Evolutionary conservation across 1,140 invertebrate species (phyloP).

Genomic region (Drosophila obscura): DNA sequence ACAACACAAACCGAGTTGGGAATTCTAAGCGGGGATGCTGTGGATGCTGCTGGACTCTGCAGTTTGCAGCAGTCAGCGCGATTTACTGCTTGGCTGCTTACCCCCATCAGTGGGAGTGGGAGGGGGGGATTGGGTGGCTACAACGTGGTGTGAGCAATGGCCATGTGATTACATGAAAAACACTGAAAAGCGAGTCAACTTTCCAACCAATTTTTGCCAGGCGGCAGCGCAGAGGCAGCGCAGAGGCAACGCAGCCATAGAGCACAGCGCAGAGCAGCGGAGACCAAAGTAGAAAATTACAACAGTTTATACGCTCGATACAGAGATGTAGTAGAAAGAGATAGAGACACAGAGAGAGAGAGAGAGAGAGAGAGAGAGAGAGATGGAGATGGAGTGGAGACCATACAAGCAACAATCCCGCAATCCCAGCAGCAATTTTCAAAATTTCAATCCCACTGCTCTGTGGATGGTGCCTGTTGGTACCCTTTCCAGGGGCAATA

Average conservation of each 20-base stretch:
- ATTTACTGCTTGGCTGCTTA: conserved; percentile 73
- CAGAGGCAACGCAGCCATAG: neutral
- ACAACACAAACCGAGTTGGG: conserved; percentile 32
- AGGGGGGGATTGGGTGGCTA: conserved; percentile 14
- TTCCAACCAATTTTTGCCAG: conserved; percentile 63
- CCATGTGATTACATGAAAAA: conserved; percentile 62
- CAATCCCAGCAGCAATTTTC: conserved; percentile 80
- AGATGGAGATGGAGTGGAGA: conserved; percentile 11
- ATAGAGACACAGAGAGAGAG: neutral
- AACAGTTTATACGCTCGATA: conserved; percentile 48
- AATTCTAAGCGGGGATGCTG: conserved; percentile 40
- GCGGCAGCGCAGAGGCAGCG: conserved; percentile 28
- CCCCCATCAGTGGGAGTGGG: conserved; percentile 23
- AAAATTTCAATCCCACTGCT: conserved; percentile 66
- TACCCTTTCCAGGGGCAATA: conserved; percentile 17
- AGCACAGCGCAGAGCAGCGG: conserved; percentile 23
- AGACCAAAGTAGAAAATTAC: conserved; percentile 60
- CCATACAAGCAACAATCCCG: conserved; percentile 65
- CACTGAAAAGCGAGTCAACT: conserved; percentile 45
- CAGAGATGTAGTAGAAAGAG: neutral
- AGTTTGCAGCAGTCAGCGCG: conserved; percentile 63
- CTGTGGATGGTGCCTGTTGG: conserved; percentile 5
- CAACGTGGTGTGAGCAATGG: conserved; percentile 17
- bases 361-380: conserved; percentile 2
- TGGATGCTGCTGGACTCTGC: conserved; percentile 22